Conservation (phyloP, 2,888 invertebrate genomes). For the Pelosia muscerda region DNA sequence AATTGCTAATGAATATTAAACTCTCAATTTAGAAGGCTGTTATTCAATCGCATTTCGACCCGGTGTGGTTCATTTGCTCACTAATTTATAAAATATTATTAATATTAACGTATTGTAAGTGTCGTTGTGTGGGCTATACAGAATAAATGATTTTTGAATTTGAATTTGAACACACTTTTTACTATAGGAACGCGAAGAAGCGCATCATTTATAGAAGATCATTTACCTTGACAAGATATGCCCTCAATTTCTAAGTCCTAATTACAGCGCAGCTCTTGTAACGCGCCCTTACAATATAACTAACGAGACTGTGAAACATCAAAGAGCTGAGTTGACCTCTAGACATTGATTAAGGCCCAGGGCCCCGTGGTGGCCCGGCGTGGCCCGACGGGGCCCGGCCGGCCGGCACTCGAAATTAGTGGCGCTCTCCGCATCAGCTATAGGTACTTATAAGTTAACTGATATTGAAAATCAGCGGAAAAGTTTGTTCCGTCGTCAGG, state of each 20-base stretch:
- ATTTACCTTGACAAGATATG: neutral
- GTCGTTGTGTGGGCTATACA: too few relatives aligned
- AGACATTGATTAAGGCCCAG: constrained; percentile 45
- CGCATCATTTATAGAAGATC: neutral
- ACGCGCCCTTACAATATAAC: constrained; percentile 34
- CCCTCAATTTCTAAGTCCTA: neutral
- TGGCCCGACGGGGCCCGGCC: constrained; percentile 7
- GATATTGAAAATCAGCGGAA: constrained; percentile 15
- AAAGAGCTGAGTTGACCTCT: constrained; percentile 50
- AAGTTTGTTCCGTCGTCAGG: neutral
- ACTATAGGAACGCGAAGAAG: neutral
- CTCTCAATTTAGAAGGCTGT: neutral
- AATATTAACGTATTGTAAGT: too few relatives aligned
- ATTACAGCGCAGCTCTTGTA: constrained; percentile 11
- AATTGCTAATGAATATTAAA: too few relatives aligned
- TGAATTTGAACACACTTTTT: too few relatives aligned
- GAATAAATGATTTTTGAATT: too few relatives aligned
- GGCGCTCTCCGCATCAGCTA: neutral
- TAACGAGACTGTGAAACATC: constrained; percentile 44
- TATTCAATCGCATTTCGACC: too few relatives aligned
- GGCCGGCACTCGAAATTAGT: constrained; percentile 3
- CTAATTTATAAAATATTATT: too few relatives aligned
- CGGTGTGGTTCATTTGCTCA: too few relatives aligned
- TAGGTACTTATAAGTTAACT: constrained; percentile 17
- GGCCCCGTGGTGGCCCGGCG: constrained; percentile 6